Percentiles rank a stretch among this genome's conserved stretches.
Conservation (phyloP, 2,113 vertebrate genomes). For the Triplophysa siluroides region DNA sequence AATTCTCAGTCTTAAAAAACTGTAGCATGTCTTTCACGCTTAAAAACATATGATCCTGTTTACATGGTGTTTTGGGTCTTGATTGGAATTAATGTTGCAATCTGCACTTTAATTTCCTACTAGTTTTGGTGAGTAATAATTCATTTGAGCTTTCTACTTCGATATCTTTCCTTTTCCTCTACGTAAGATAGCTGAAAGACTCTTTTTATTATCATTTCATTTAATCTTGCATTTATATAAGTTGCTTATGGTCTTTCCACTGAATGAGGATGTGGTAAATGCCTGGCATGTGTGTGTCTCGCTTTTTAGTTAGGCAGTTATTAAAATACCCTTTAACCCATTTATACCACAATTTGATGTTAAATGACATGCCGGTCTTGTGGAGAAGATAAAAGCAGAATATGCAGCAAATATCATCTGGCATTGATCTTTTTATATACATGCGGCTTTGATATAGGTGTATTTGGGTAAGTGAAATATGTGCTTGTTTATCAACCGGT, state of each 20-base stretch:
- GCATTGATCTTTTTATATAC: slow-evolving; percentile 18
- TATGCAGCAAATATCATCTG: background rate
- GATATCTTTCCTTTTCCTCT: background rate
- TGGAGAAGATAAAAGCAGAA: background rate
- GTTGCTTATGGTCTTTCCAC: background rate
- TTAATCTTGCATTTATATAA: background rate
- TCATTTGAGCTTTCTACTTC: background rate
- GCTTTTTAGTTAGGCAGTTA: background rate
- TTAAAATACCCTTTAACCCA: background rate
- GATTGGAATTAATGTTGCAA: background rate
- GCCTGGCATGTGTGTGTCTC: background rate
- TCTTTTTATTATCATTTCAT: background rate
- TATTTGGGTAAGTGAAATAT: background rate
- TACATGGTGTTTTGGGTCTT: background rate
- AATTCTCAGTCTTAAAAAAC: background rate
- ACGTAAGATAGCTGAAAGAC: background rate
- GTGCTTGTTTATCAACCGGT: background rate
- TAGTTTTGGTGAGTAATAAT: slow-evolving; percentile 14
- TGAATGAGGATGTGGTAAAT: slow-evolving; percentile 19
- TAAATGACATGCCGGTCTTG: background rate
- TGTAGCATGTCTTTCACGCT: background rate
- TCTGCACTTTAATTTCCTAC: background rate
- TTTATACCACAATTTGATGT: slow-evolving; percentile 10
- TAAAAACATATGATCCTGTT: background rate
- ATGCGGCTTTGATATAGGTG: background rate